Evolutionary conservation across 2,113 vertebrate species (phyloP).

Genomic region (Poeciliopsis turrubarensis): DNA sequence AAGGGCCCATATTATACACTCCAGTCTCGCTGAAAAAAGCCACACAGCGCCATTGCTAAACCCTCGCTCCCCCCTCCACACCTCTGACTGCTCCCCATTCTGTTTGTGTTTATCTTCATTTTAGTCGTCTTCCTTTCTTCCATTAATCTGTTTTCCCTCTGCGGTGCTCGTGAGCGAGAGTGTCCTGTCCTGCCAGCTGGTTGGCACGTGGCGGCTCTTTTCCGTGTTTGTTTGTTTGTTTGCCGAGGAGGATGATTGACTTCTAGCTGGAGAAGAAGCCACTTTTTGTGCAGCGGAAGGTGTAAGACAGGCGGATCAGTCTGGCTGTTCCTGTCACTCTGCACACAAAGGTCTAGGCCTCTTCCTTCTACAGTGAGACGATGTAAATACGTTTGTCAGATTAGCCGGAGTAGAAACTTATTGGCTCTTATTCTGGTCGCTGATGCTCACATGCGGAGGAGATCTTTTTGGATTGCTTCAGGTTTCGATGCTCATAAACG

Average conservation of each 20-base stretch:
- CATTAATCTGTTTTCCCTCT: conserved; percentile 66
- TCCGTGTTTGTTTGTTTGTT: conserved; percentile 41
- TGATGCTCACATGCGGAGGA: conserved; percentile 44
- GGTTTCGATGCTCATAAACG: conserved; percentile 16
- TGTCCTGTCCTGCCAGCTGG: conserved; percentile 51
- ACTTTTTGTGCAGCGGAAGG: conserved; percentile 49
- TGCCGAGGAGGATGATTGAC: conserved; percentile 71
- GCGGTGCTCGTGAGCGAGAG: conserved; percentile 49
- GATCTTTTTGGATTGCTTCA: conserved; percentile 41
- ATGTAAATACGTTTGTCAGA: conserved; percentile 51
- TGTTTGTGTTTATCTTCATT: conserved; percentile 75
- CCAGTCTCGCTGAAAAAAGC: conserved; percentile 67
- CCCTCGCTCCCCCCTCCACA: conserved; percentile 31
- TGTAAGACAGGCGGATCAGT: conserved; percentile 48
- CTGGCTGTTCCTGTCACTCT: conserved; percentile 42
- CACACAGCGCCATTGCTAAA: conserved; percentile 52
- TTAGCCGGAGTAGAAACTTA: conserved; percentile 33
- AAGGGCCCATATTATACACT: conserved; percentile 76
- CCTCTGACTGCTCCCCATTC: conserved; percentile 53
- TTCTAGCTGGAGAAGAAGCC: conserved; percentile 53
- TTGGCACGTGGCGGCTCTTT: conserved; percentile 62
- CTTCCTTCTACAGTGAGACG: conserved; percentile 26
- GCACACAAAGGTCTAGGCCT: conserved; percentile 44
- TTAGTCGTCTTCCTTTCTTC: conserved; percentile 57
- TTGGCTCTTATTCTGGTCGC: conserved; percentile 49